A percentile compares a stretch with the other conserved stretches of the same genome.
Conservation (phyloP, 2,888 invertebrate genomes). For the Leptopilina myrica region DNA sequence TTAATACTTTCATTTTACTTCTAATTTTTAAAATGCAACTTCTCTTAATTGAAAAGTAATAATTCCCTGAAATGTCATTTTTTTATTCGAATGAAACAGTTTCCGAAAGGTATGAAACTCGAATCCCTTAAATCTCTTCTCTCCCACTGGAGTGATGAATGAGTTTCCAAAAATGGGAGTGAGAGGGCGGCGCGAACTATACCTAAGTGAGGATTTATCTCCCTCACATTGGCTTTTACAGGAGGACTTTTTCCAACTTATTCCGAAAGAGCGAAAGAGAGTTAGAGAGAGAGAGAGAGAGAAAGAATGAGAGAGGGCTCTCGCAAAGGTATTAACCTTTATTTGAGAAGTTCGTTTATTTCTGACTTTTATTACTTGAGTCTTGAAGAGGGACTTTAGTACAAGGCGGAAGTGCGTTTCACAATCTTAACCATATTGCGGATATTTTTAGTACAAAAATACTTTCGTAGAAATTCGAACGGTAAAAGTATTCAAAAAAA, state of each 20-base stretch:
- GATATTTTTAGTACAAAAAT: slow-evolving; percentile 46
- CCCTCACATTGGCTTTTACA: slow-evolving; percentile 3
- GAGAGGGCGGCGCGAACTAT: background rate
- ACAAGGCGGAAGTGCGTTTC: slow-evolving; percentile 57
- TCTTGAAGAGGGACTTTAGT: slow-evolving; percentile 42
- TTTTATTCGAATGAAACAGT: slow-evolving; percentile 28
- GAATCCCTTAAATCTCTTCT: slow-evolving; percentile 28
- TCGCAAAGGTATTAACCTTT: slow-evolving; percentile 31
- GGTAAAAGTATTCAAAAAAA: slow-evolving; percentile 1
- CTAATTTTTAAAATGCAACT: background rate
- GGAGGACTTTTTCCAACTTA: slow-evolving; percentile 18
- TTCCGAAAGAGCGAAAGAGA: background rate
- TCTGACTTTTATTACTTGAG: slow-evolving; percentile 52
- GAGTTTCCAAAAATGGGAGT: slow-evolving; percentile 26
- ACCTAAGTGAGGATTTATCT: slow-evolving; percentile 34
- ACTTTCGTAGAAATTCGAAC: background rate
- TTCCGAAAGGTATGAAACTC: slow-evolving; percentile 20
- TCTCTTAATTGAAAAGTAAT: slow-evolving; percentile 36
- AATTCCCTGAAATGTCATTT: background rate
- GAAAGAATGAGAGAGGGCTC: background rate
- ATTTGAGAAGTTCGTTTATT: slow-evolving; percentile 44
- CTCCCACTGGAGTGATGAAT: slow-evolving; percentile 18
- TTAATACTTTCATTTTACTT: background rate
- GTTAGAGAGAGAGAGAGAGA: background rate
- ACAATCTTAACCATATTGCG: slow-evolving; percentile 55